Evolutionary conservation across 1,140 invertebrate genomes (phyloP), one percentile per base, ranked within the genome.

Genomic region (Zaprionus africanus): DNA sequence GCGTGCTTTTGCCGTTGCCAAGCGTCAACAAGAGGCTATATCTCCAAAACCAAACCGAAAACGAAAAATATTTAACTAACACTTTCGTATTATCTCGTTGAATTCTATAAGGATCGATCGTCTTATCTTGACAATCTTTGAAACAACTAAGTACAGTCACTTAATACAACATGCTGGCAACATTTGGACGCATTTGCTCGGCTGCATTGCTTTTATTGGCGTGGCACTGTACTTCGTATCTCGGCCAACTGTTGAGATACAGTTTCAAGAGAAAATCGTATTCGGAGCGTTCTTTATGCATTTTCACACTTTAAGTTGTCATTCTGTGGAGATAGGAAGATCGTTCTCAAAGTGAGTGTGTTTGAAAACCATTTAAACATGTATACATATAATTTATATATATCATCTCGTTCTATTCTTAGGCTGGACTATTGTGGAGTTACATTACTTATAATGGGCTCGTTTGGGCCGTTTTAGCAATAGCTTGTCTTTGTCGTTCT

Each of bases 361-460:
- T 5, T 0, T 24, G 12, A 1, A 38, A n/a, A n/a, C 4, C 4
- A 28, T 56, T 41, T 24, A 15, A 38, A 13, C n/a, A 54, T 54
- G 0, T n/a, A 15, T 54, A 49, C 17, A 5, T 51, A 22, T 51
- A 24, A 9, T 26, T n/a, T 17, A 6, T n/a, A 31, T 56, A 46
- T 9, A 3, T 15, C 1, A 5, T 15, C n/a, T n/a, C 6, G 17
- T 36, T 36, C 5, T 3, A 31, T 17, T 12, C 9, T 12, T 92
- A 97, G 96, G 92, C 93, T 99, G 83, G 99, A 99, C 93, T 99
- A 99, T 93, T 99, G 98, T 94, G 99, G 99, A 43, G 99, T 99
- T 91, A 98, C 98, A 12, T 94, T 99, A 84, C 95, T 99, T 31
- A 99, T 99, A 68, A 99, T 99, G 95, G 99, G 98, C 24, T 99